Evolutionary conservation across 2,797 vertebrate genomes (phyloP), one percentile per base, ranked within the genome.

Genomic region (Melanotaenia pygmaea): DNA sequence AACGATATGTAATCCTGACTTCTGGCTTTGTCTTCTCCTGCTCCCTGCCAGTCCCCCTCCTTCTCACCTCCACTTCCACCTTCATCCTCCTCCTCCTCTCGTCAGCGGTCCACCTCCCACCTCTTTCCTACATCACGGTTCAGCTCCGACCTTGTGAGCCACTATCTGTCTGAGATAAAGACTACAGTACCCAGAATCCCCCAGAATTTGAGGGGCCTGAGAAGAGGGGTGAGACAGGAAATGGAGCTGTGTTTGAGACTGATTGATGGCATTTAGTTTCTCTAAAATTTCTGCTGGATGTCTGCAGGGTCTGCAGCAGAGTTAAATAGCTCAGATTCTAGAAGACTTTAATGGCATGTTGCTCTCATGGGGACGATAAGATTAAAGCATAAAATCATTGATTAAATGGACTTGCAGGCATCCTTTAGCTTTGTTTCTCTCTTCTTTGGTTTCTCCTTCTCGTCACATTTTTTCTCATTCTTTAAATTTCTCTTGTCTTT

Each of bases 101-200:
- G 90, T 89, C 92, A 96, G 88, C 93, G 93, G 61, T 91, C 94
- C 87, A 89, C 93, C 89, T 94, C 94, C 88, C 91, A 93, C 92
- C 92, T 95, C 81, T 95, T 95, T 85, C 92, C 96, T 91, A 86
- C 95, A 85, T 81, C 95, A 87, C 96, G 95, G 90, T 95, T 97
- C 93, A 94, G 93, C 93, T 95, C 96, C 91, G 96, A 98, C 91
- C 94, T 94, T 89, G 94, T 97, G 94, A 95, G 95, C 93, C 96
- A 96, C 95, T 97, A 96, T 95, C 95, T 96, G 90, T 96, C 95
- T 92, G 97, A 99, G 94, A 96, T 97, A 95, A 97, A 95, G 95
- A 95, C 95, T 90, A 91, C 95, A 92, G 96, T 96, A 86, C 96
- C 96, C 94, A 97, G 96, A 96, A 96, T 97, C 87, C 94, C 96